phyloP scores from a whole-genome alignment of 2,888 invertebrate species.

The Poecilobothrus nobilitatus region DNA sequence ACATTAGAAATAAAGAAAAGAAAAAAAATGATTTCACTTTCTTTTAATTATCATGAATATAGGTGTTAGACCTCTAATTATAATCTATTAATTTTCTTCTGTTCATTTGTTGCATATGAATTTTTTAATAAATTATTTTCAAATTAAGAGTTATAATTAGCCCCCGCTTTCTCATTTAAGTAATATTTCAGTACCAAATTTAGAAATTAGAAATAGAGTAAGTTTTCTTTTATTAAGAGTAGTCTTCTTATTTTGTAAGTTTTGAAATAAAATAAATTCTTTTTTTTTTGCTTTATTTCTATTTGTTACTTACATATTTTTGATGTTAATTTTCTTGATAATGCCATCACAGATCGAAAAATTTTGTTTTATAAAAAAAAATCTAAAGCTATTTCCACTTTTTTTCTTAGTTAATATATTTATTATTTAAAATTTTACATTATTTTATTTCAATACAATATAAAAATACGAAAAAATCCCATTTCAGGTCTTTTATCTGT shows the following conservation, averaged over 20 bases:
- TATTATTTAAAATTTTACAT: neutral
- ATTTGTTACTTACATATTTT: slow-evolving; percentile 42
- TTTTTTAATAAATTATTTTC: neutral
- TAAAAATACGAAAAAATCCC: neutral
- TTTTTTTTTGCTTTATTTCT: neutral
- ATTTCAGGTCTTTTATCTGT: neutral
- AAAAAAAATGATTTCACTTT: neutral
- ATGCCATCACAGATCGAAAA: slow-evolving; percentile 35
- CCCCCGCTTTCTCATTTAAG: neutral
- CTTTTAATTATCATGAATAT: too few species aligned
- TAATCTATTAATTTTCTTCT: neutral
- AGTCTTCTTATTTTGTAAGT: neutral
- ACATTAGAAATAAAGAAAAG: neutral
- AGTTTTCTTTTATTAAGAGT: neutral
- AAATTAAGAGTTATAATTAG: neutral
- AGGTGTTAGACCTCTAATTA: too few species aligned
- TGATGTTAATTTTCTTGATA: slow-evolving; percentile 41
- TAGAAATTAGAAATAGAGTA: neutral
- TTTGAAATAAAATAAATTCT: neutral
- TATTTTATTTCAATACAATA: neutral
- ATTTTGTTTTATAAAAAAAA: neutral
- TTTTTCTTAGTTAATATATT: neutral
- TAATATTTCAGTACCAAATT: neutral
- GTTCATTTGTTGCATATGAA: neutral
- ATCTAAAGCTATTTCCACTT: neutral